Percentiles rank a stretch among this genome's conserved stretches.
These are phyloP conservation scores for Leuctra nigra DNA, from an alignment of 2,888 invertebrate genomes.

Conservation along the genomic window DNA sequence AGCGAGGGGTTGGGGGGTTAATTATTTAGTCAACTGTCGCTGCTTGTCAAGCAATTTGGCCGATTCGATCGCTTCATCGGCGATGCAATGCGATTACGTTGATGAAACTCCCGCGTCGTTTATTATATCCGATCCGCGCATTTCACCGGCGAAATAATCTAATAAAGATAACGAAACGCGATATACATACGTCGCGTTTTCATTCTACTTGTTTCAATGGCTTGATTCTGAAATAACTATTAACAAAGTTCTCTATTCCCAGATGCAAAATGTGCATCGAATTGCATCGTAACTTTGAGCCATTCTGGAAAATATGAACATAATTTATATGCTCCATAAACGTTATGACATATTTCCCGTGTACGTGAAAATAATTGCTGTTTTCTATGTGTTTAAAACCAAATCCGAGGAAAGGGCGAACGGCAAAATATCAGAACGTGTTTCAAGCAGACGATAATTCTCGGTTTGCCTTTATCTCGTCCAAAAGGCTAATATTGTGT, in stretches of 20 bases:
- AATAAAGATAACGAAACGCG: too few relatives aligned
- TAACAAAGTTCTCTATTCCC: too few relatives aligned
- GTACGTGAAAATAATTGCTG: neutral
- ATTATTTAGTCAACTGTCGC: constrained; percentile 27
- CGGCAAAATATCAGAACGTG: neutral
- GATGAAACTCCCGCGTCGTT: neutral
- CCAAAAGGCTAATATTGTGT: constrained; percentile 26
- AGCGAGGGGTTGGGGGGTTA: constrained; percentile 23
- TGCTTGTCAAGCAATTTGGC: constrained; percentile 28
- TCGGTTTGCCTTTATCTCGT: constrained; percentile 24
- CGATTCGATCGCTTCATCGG: neutral
- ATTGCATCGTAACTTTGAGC: too few relatives aligned
- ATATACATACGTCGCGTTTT: too few relatives aligned
- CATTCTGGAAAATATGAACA: too few relatives aligned
- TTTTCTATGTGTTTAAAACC: neutral
- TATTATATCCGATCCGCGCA: neutral
- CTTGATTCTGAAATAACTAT: too few relatives aligned
- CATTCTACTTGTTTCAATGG: too few relatives aligned
- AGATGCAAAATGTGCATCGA: too few relatives aligned
- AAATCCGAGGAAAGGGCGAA: constrained; percentile 9
- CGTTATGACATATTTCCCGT: too few relatives aligned
- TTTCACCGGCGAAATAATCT: too few relatives aligned
- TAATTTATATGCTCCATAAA: too few relatives aligned
- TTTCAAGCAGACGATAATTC: constrained; percentile 21
- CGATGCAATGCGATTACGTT: neutral